These are phyloP conservation scores for Caradrina clavipalpis DNA, from an alignment of 2,888 invertebrate species.

Conservation along the genomic window DNA sequence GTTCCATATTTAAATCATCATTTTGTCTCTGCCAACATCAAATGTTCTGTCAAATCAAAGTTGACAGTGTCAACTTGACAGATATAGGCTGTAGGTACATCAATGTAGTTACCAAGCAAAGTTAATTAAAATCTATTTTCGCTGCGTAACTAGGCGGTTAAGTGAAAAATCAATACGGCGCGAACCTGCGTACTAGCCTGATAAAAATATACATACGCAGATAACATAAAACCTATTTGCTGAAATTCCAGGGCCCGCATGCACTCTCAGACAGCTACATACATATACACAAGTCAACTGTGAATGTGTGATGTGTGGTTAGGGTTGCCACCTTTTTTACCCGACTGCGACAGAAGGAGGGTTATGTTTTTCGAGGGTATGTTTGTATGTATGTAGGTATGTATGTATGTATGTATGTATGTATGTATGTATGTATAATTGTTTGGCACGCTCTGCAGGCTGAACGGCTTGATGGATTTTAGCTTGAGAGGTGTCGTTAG, in stretches of 20 bases:
- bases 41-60: not conserved
- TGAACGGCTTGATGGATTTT: too few species aligned
- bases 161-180: slow-evolving; percentile 47
- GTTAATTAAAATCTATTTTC: slow-evolving; percentile 2
- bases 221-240: slow-evolving; percentile 47
- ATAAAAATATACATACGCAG: slow-evolving; percentile 39
- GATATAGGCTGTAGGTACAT: not conserved
- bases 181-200: slow-evolving; percentile 41
- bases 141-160: slow-evolving; percentile 21
- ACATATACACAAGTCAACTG: not conserved
- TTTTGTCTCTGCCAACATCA: not conserved
- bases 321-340: not conserved
- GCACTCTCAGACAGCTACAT: slow-evolving; percentile 34
- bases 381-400: too few species aligned
- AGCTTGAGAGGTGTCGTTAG: too few species aligned
- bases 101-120: slow-evolving; percentile 1
- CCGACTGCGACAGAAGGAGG: too few species aligned
- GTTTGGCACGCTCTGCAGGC: too few species aligned
- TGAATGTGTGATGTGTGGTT: slow-evolving; percentile 5
- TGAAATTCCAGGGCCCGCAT: slow-evolving; percentile 50
- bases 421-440: too few species aligned
- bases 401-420: too few species aligned
- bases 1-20: not conserved
- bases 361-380: too few species aligned
- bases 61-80: too few species aligned